A percentile compares a stretch with the other conserved stretches of the same genome.
phyloP scores from a whole-genome alignment of 2,113 vertebrate species.

The Hoplias malabaricus region DNA sequence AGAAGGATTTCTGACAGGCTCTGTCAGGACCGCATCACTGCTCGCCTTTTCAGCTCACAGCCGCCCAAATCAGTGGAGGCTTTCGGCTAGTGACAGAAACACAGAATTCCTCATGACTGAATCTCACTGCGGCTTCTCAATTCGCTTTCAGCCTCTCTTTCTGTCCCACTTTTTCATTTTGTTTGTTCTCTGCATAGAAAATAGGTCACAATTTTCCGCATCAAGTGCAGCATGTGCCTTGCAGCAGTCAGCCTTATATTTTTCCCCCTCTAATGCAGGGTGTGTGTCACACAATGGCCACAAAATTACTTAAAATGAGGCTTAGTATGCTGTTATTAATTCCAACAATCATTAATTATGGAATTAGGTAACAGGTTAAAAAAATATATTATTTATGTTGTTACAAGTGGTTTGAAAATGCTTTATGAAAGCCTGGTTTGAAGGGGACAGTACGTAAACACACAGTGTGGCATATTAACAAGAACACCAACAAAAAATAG shows the following conservation, averaged over 20 bases:
- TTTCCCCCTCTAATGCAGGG: neutral
- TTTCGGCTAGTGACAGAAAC: conserved; percentile 39
- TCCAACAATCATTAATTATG: too few relatives aligned
- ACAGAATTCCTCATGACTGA: neutral
- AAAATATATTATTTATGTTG: too few relatives aligned
- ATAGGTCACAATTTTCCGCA: conserved; percentile 32
- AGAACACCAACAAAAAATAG: too few relatives aligned
- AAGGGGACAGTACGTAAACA: too few relatives aligned
- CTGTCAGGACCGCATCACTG: conserved; percentile 32
- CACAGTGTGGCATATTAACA: too few relatives aligned
- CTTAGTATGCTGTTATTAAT: too few relatives aligned
- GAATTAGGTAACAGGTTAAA: too few relatives aligned
- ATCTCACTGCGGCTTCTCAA: neutral
- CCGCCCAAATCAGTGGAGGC: conserved; percentile 43
- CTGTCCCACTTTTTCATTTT: neutral
- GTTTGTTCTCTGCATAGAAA: conserved; percentile 15
- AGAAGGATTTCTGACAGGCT: conserved; percentile 23
- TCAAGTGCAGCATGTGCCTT: conserved; percentile 25
- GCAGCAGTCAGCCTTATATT: conserved; percentile 1
- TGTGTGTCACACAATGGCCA: neutral
- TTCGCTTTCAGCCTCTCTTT: neutral
- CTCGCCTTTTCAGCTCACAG: neutral
- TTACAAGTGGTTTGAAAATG: too few relatives aligned
- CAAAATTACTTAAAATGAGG: neutral
- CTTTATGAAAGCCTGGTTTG: too few relatives aligned